These are phyloP conservation scores for Octodon degus DNA, from an alignment of 2,113 vertebrate species.

Conservation along the genomic window DNA sequence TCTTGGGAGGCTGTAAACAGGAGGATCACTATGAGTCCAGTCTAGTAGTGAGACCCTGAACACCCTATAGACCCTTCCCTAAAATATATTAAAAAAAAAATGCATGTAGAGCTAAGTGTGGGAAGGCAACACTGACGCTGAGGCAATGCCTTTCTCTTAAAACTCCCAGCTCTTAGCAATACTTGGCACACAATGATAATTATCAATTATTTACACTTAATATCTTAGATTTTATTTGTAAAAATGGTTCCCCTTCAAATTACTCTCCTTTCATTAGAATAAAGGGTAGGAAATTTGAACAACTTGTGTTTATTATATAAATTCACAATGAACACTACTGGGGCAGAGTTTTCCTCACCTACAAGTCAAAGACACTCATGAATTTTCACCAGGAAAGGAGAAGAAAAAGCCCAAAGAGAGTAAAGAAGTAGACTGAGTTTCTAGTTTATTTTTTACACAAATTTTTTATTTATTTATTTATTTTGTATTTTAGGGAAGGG, in stretches of 20 bases:
- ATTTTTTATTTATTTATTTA: too few species aligned
- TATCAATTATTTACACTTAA: not conserved
- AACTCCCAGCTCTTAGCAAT: not conserved
- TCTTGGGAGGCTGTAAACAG: too few species aligned
- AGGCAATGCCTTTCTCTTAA: not conserved
- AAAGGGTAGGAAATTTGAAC: constrained; percentile 6
- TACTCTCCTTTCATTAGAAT: not conserved
- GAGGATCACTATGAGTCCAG: too few species aligned
- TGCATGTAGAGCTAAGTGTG: too few species aligned
- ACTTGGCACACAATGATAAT: not conserved
- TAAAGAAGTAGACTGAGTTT: constrained; percentile 12
- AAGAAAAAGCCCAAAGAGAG: not conserved
- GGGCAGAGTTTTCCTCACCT: not conserved
- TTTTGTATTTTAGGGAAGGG: too few species aligned
- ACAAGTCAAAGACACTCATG: not conserved
- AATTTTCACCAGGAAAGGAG: not conserved
- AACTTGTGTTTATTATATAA: not conserved
- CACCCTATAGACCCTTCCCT: too few species aligned
- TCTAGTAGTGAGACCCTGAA: too few species aligned
- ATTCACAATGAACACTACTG: not conserved
- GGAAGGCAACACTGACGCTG: not conserved
- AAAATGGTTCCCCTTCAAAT: not conserved
- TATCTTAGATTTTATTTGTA: constrained; percentile 15
- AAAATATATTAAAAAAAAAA: too few species aligned
- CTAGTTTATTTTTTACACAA: not conserved